These are phyloP conservation scores for Pinna nobilis DNA, from an alignment of 1,140 invertebrate genomes.

Conservation along the genomic window DNA sequence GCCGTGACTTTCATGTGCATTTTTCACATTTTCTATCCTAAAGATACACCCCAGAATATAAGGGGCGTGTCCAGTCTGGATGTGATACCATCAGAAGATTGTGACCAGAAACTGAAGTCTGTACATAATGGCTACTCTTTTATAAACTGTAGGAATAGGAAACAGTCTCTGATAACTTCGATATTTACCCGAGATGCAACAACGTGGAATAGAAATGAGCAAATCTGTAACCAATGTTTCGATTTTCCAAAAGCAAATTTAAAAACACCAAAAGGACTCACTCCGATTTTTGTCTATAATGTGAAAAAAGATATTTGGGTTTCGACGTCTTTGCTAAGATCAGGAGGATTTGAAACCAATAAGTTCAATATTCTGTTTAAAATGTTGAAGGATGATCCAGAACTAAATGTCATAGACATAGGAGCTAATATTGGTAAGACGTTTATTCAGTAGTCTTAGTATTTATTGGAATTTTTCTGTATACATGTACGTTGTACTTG, in stretches of 20 bases:
- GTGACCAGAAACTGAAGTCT: no score
- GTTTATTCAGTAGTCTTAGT: no score
- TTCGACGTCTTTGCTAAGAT: constrained; percentile 10
- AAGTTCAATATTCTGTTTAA: constrained; percentile 6
- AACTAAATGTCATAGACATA: constrained; percentile 26
- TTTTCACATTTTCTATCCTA: no score
- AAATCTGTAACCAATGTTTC: constrained; percentile 10
- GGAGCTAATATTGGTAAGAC: constrained; percentile 34
- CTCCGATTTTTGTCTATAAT: constrained; percentile 29
- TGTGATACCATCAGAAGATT: no score
- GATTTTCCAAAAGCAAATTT: constrained; percentile 14
- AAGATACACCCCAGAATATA: no score
- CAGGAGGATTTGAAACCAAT: constrained; percentile 21
- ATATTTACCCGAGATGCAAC: constrained; percentile 2
- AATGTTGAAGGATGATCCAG: constrained; percentile 15
- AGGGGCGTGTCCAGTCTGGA: no score
- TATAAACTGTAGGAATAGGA: not conserved
- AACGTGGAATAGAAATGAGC: constrained; percentile 2
- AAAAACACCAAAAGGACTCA: constrained; percentile 20
- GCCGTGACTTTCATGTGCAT: no score
- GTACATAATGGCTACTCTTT: no score
- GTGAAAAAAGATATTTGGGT: constrained; percentile 19
- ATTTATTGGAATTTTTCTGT: no score
- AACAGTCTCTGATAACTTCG: not conserved
- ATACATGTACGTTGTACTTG: no score